A percentile compares a stretch with the other conserved stretches of the same genome.
phyloP scores from a whole-genome alignment of 2,888 invertebrate species.

The Leptogaster cylindrica region DNA sequence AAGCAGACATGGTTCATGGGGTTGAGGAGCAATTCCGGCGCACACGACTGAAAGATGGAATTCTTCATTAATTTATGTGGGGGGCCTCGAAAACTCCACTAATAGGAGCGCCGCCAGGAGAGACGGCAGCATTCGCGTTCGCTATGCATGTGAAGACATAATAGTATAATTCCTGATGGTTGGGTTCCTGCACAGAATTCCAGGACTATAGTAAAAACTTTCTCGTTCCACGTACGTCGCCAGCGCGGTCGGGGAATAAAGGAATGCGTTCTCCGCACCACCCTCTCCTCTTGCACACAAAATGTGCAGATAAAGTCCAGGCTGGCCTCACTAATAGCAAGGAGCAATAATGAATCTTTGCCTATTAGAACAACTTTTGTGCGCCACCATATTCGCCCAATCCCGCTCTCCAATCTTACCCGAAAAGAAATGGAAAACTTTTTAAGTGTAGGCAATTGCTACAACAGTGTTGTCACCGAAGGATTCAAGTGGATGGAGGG shows the following conservation, averaged over 20 bases:
- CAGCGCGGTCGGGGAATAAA: not conserved
- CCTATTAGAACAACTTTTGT: constrained; percentile 30
- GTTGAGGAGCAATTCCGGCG: constrained; percentile 20
- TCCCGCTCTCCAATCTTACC: not conserved
- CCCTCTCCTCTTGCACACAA: not conserved
- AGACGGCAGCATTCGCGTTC: not conserved
- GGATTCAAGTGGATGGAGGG: constrained; percentile 21
- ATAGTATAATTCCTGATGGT: constrained; percentile 32
- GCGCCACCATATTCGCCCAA: not conserved
- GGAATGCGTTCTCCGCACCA: not conserved
- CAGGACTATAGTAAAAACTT: constrained; percentile 13
- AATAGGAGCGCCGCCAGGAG: not conserved
- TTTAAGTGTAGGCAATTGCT: constrained; percentile 41
- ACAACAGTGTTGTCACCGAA: constrained; percentile 41
- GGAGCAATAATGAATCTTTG: constrained; percentile 35
- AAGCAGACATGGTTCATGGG: constrained; percentile 29
- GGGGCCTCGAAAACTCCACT: not conserved
- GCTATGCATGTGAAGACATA: not conserved
- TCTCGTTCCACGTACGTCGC: not conserved
- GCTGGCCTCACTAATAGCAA: constrained; percentile 24
- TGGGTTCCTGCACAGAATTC: constrained; percentile 22
- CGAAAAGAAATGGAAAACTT: constrained; percentile 26
- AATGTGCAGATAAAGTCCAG: constrained; percentile 9
- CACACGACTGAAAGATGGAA: constrained; percentile 26
- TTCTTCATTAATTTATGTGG: constrained; percentile 31